phyloP scores from a whole-genome alignment of 2,797 vertebrate genomes.

The Apodemus agrarius region DNA sequence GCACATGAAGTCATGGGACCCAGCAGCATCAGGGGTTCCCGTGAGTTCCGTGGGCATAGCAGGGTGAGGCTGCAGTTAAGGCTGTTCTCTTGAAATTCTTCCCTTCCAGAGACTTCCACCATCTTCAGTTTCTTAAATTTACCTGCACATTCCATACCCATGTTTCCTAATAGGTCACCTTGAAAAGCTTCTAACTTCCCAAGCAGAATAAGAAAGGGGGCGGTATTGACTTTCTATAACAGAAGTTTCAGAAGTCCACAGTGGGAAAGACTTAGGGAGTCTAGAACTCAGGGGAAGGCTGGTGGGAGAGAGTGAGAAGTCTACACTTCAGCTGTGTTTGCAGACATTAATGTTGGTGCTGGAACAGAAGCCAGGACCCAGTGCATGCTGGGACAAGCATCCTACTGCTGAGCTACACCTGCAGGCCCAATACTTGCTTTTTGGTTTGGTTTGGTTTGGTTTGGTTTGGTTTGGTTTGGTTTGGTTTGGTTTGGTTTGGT shows the following conservation, averaged over 20 bases:
- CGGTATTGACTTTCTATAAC: neutral
- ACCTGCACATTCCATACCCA: neutral
- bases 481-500: neutral
- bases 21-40: neutral
- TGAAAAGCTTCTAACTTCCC: constrained; percentile 17
- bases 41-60: neutral
- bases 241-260: neutral
- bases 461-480: too few species aligned
- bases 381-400: neutral
- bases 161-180: neutral
- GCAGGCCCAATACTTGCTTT: too few species aligned
- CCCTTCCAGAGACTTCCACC: neutral
- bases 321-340: neutral
- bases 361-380: neutral
- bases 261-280: neutral
- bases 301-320: neutral
- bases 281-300: neutral
- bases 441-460: neutral
- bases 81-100: neutral
- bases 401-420: neutral
- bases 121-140: neutral
- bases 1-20: neutral
- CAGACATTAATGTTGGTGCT: neutral
- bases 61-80: neutral
- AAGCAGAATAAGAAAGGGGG: neutral